These are phyloP conservation scores for Chelonus insularis DNA, from an alignment of 1,140 invertebrate genomes.

Conservation along the genomic window DNA sequence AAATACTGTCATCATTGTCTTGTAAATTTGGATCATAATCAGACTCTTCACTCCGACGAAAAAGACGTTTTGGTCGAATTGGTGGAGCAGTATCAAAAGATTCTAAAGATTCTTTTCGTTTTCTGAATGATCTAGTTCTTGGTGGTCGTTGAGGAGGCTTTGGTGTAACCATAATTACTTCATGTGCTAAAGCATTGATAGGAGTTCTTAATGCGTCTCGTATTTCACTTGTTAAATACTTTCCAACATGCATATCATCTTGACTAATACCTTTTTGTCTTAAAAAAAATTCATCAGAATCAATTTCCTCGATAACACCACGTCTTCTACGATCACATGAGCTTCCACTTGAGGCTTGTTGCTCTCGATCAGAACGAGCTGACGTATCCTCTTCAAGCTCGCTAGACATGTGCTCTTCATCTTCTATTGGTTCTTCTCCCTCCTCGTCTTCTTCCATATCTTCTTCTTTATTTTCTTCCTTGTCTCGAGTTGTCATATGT, in stretches of 20 bases:
- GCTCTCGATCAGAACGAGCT: conserved; percentile 54
- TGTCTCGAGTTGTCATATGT: not conserved
- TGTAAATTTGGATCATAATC: conserved; percentile 33
- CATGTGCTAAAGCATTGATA: conserved; percentile 65
- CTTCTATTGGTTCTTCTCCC: conserved; percentile 41
- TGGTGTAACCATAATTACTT: conserved; percentile 22
- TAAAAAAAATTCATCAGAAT: conserved; percentile 84
- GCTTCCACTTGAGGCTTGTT: conserved; percentile 58
- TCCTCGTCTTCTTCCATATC: conserved; percentile 38
- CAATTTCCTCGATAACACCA: conserved; percentile 79
- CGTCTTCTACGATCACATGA: conserved; percentile 58
- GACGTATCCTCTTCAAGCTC: conserved; percentile 34
- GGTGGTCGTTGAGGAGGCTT: conserved; percentile 44
- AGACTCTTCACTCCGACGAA: conserved; percentile 49
- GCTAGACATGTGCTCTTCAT: conserved; percentile 34
- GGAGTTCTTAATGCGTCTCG: conserved; percentile 73
- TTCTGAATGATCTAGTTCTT: conserved; percentile 46
- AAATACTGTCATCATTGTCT: conserved; percentile 36
- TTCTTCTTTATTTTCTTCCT: conserved; percentile 20
- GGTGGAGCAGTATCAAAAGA: conserved; percentile 38
- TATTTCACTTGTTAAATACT: conserved; percentile 76
- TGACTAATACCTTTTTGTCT: conserved; percentile 77
- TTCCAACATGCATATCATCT: conserved; percentile 76
- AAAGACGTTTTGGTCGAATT: conserved; percentile 41
- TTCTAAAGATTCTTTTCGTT: conserved; percentile 41